Conservation (phyloP, 2,113 vertebrate species). For the Taxidea taxus region DNA sequence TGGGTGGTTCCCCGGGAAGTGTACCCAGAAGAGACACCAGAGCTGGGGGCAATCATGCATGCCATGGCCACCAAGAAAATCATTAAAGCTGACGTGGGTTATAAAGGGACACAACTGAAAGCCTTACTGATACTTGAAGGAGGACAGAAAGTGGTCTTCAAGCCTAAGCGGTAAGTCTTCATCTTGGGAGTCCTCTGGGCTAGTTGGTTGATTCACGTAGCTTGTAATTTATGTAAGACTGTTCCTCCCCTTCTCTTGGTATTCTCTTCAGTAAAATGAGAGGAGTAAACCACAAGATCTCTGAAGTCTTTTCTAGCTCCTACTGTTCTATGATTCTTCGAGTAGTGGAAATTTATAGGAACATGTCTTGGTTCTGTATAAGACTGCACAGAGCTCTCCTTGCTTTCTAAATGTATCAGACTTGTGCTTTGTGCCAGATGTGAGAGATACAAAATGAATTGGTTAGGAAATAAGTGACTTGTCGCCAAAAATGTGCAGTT, state of each 20-base stretch:
- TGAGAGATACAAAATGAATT: background rate
- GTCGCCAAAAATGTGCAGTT: background rate
- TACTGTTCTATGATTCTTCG: background rate
- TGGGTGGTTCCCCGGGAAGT: slow-evolving; percentile 99
- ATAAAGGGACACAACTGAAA: slow-evolving; percentile 98
- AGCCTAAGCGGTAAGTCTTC: slow-evolving; percentile 92
- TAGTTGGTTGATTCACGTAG: background rate
- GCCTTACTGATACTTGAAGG: slow-evolving; percentile 96
- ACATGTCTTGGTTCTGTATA: background rate
- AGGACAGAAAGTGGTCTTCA: slow-evolving; percentile 99
- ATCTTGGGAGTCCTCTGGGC: background rate
- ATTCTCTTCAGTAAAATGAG: background rate
- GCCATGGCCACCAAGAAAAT: slow-evolving; percentile 92
- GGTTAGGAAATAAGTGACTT: background rate
- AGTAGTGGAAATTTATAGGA: background rate
- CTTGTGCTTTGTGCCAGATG: background rate
- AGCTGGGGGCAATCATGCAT: slow-evolving; percentile 94
- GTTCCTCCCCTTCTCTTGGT: background rate
- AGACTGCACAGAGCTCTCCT: background rate
- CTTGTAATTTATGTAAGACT: background rate
- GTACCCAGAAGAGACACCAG: slow-evolving; percentile 96
- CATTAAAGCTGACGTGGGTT: slow-evolving; percentile 95
- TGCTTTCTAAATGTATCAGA: background rate
- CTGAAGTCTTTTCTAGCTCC: background rate
- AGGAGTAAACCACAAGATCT: background rate